Evolutionary conservation across 2,888 invertebrate genomes (phyloP).

Genomic region (Mythimna albipuncta): DNA sequence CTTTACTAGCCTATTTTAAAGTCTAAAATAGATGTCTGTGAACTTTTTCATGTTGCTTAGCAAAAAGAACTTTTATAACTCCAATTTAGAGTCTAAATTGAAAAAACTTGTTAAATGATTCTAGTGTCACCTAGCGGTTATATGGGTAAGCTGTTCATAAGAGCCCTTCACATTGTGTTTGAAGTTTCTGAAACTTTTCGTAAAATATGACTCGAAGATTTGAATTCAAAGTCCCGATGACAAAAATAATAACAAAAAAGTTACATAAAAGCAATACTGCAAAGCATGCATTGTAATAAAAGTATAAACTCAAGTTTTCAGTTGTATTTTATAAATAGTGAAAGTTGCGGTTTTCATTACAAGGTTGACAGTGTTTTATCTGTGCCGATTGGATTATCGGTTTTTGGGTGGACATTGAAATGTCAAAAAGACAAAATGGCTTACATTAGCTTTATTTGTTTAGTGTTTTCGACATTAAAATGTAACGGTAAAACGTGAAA

Average conservation of each 20-base stretch:
- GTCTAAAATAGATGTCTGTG: neutral
- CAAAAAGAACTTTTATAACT: accelerated
- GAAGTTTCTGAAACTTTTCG: no score
- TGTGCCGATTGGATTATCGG: constrained; percentile 44
- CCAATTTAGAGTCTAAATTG: accelerated
- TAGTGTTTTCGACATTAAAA: constrained; percentile 68
- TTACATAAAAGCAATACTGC: no score
- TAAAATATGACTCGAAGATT: neutral
- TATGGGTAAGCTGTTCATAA: neutral
- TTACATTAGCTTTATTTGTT: constrained; percentile 78
- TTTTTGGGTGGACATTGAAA: constrained; percentile 61
- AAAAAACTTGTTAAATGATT: accelerated
- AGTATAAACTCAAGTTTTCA: neutral
- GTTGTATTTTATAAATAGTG: neutral
- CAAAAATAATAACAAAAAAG: no score
- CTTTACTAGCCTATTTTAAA: accelerated
- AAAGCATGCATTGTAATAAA: no score
- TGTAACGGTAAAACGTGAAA: constrained; percentile 64
- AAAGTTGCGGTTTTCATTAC: constrained; percentile 32
- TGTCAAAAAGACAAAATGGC: constrained; percentile 82
- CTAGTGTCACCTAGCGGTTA: neutral
- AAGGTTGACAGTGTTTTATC: constrained; percentile 3
- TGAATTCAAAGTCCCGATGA: no score
- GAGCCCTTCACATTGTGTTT: neutral
- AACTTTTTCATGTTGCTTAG: accelerated